phyloP scores from a whole-genome alignment of 2,797 vertebrate species.

The Numenius phaeopus region DNA sequence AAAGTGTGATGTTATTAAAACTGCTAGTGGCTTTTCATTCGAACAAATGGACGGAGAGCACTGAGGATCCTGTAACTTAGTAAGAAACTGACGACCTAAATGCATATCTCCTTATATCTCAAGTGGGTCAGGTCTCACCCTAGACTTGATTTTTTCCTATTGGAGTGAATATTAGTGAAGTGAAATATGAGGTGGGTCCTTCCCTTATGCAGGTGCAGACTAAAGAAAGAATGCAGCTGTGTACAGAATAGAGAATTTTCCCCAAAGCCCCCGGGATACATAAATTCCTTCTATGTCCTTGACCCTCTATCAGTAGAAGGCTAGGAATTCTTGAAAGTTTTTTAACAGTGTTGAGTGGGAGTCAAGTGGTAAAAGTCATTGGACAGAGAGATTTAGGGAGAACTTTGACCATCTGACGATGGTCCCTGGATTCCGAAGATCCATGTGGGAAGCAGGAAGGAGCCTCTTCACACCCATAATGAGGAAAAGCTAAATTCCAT shows the following conservation, averaged over 20 bases:
- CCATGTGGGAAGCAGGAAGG: background rate
- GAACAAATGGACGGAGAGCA: background rate
- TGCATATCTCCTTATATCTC: background rate
- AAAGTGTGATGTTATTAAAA: background rate
- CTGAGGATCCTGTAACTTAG: background rate
- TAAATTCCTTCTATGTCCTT: background rate
- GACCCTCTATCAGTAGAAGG: background rate
- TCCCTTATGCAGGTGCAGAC: background rate
- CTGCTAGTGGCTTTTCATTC: background rate
- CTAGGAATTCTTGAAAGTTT: background rate
- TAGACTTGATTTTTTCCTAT: background rate
- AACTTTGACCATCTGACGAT: background rate
- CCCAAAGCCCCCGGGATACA: accelerated
- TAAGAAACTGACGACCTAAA: background rate
- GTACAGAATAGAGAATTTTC: background rate
- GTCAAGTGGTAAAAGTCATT: background rate
- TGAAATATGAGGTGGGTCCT: background rate
- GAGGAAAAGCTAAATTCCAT: background rate
- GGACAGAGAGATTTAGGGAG: background rate
- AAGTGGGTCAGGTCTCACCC: background rate
- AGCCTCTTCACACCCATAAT: background rate
- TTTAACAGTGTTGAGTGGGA: background rate
- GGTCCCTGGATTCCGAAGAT: background rate
- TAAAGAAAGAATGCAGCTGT: background rate
- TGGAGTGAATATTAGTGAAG: background rate